phyloP scores from a whole-genome alignment of 2,113 vertebrate species.

The Charina bottae region DNA sequence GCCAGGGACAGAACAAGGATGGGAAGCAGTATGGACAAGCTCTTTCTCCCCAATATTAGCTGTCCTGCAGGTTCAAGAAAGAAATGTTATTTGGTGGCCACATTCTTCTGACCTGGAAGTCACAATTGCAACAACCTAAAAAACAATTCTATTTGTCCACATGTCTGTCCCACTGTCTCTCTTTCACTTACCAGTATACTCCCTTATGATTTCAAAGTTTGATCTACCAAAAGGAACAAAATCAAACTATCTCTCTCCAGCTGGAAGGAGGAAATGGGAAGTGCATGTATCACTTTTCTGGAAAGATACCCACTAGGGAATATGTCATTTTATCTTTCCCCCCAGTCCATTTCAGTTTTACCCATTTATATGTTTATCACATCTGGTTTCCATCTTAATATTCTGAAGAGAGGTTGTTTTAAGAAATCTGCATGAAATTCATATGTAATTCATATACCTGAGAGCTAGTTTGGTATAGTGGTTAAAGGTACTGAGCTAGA shows the following conservation, averaged over 20 bases:
- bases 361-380: background rate
- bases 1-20: background rate
- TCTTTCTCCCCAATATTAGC: background rate
- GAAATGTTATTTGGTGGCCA: background rate
- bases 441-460: background rate
- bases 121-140: background rate
- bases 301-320: background rate
- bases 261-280: background rate
- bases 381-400: background rate
- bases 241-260: background rate
- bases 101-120: background rate
- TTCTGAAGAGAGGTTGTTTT: background rate
- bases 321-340: background rate
- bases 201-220: conserved; percentile 5
- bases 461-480: too few relatives aligned
- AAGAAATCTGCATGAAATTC: background rate
- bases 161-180: background rate
- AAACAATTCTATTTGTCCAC: background rate
- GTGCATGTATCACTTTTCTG: too few relatives aligned
- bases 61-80: background rate
- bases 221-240: conserved; percentile 11
- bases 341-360: background rate
- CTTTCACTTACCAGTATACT: background rate
- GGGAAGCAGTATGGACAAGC: background rate
- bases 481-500: too few relatives aligned